Conservation (phyloP, 2,888 invertebrate species). For the Diaphora mendica region DNA sequence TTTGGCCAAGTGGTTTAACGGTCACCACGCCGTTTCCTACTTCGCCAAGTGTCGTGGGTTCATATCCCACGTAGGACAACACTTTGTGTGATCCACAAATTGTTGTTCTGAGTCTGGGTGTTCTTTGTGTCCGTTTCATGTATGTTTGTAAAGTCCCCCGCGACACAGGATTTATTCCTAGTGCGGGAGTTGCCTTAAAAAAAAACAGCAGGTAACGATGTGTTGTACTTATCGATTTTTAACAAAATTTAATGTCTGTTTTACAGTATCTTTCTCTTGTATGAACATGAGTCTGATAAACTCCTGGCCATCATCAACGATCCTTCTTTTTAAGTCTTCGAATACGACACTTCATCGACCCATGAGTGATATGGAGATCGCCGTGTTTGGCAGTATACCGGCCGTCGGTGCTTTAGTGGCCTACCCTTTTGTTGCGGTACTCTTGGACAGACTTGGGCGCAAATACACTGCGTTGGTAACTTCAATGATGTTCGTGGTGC, state of each 20-base stretch:
- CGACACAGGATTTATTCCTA: too few relatives aligned
- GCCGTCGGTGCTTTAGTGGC: not conserved
- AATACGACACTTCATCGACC: not conserved
- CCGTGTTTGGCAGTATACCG: not conserved
- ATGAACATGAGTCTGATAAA: slow-evolving; percentile 1
- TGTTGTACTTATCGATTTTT: slow-evolving; percentile 22
- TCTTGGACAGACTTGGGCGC: slow-evolving; percentile 2
- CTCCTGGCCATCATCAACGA: not conserved
- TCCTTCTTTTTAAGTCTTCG: not conserved
- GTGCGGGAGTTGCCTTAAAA: too few relatives aligned
- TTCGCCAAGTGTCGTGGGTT: too few relatives aligned
- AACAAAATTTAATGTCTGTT: not conserved
- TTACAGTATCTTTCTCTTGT: not conserved
- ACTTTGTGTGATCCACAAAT: too few relatives aligned
- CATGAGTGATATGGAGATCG: not conserved
- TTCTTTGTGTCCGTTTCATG: too few relatives aligned
- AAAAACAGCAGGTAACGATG: too few relatives aligned
- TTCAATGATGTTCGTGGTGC: slow-evolving; percentile 1
- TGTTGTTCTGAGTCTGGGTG: too few relatives aligned
- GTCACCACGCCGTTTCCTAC: too few relatives aligned
- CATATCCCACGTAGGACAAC: too few relatives aligned
- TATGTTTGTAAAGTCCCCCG: too few relatives aligned
- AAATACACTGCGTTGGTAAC: not conserved
- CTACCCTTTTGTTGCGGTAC: not conserved
- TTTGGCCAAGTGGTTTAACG: too few relatives aligned